Conservation (phyloP, 2,888 invertebrate species). For the Lepidocyrtoides sp. region DNA sequence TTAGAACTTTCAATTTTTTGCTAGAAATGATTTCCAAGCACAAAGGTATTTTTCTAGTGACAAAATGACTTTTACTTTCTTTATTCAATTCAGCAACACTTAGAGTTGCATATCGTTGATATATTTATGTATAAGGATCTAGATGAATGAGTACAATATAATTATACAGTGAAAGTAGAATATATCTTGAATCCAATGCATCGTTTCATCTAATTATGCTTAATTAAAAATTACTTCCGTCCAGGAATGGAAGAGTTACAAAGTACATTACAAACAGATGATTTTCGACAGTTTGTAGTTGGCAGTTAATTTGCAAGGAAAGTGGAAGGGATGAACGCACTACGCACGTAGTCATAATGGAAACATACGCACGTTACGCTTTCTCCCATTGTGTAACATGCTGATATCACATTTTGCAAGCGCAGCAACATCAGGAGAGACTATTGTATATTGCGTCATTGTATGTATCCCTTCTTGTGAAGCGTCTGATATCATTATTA, state of each 20-base stretch:
- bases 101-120: neutral
- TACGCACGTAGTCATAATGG: constrained; percentile 17
- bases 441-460: constrained; percentile 17
- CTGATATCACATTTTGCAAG: constrained; percentile 45
- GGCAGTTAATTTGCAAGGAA: neutral
- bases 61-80: neutral
- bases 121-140: too few species aligned
- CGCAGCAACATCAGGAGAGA: constrained; percentile 10
- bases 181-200: constrained; percentile 66
- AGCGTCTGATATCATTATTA: too few species aligned
- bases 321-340: neutral
- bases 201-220: constrained; percentile 79
- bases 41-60: neutral
- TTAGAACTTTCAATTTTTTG: too few species aligned
- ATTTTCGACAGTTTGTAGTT: neutral
- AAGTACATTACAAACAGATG: constrained; percentile 78
- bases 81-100: neutral
- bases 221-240: constrained; percentile 77
- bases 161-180: constrained; percentile 12
- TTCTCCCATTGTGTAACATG: neutral
- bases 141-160: neutral
- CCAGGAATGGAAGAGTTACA: constrained; percentile 52
- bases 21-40: too few species aligned
- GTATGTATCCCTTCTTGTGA: constrained; percentile 29
- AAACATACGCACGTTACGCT: neutral